Evolutionary conservation across 2,797 vertebrate species (phyloP).

Genomic region (Eutrigla gurnardus): DNA sequence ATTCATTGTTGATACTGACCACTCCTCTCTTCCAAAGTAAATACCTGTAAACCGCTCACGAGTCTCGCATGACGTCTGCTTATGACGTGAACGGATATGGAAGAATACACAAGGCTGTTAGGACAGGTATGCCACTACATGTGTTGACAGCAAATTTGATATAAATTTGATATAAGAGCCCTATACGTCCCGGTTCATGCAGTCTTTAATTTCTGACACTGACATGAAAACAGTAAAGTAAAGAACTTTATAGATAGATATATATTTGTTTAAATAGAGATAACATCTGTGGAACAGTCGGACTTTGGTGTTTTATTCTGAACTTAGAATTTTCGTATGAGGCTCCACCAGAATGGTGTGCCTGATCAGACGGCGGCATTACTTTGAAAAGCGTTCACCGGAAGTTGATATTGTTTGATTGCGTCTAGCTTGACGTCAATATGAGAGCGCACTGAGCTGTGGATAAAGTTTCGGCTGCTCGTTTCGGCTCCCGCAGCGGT

Average conservation of each 20-base stretch:
- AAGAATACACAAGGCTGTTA: conserved; percentile 13
- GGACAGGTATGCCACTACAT: not conserved
- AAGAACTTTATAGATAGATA: no score
- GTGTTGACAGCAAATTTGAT: not conserved
- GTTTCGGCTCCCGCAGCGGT: conserved; percentile 52
- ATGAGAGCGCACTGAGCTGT: conserved; percentile 8
- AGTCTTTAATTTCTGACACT: not conserved
- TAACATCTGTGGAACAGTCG: not conserved
- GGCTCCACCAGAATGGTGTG: not conserved
- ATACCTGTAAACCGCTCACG: not conserved
- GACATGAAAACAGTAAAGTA: not conserved
- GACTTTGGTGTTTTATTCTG: not conserved
- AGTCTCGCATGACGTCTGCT: conserved; percentile 7
- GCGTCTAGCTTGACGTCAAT: not conserved
- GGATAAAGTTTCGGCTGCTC: conserved; percentile 68
- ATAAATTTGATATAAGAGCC: not conserved
- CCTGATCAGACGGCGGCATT: not conserved
- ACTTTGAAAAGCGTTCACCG: conserved; percentile 30
- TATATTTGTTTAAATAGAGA: not conserved
- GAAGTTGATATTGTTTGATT: not conserved
- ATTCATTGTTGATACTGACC: conserved; percentile 32
- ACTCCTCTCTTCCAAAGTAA: conserved; percentile 44
- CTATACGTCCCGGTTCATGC: not conserved
- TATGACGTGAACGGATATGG: not conserved
- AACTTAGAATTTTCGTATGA: not conserved